Percentiles rank a stretch among this genome's conserved stretches.
Conservation (phyloP, 2,888 invertebrate species). For the Stramonita haemastoma region DNA sequence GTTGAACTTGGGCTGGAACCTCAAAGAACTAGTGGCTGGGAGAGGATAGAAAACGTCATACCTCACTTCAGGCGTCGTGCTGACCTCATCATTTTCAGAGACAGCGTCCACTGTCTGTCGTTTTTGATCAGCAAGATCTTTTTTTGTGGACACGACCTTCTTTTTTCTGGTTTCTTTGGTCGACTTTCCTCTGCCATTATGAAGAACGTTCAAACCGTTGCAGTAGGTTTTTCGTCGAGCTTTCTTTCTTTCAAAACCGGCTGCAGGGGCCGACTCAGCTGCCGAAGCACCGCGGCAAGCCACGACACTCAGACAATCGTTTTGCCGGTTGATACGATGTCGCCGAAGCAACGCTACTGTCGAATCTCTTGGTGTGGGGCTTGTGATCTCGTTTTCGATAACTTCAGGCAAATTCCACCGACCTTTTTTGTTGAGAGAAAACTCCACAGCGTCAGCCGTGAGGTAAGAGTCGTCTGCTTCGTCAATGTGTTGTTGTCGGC, state of each 20-base stretch:
- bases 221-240: slow-evolving; percentile 36
- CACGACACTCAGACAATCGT: slow-evolving; percentile 33
- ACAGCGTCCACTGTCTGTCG: no score
- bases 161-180: slow-evolving; percentile 29
- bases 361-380: not conserved
- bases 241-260: slow-evolving; percentile 1
- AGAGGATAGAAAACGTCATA: slow-evolving; percentile 45
- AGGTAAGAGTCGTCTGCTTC: slow-evolving; percentile 31
- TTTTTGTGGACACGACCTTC: slow-evolving; percentile 30
- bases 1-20: slow-evolving; percentile 44
- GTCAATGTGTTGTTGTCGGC: slow-evolving; percentile 5
- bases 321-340: slow-evolving; percentile 42
- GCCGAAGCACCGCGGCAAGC: not conserved
- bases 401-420: slow-evolving; percentile 60
- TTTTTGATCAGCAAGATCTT: slow-evolving; percentile 15
- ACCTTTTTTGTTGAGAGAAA: slow-evolving; percentile 63
- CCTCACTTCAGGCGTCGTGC: slow-evolving; percentile 2
- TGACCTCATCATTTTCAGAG: not conserved
- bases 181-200: slow-evolving; percentile 34
- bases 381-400: slow-evolving; percentile 50
- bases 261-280: not conserved
- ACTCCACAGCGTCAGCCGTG: slow-evolving; percentile 50
- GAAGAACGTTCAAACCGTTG: slow-evolving; percentile 36
- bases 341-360: slow-evolving; percentile 27
- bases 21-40: slow-evolving; percentile 40